Percentiles rank a stretch among this genome's conserved stretches.
Conservation (phyloP, 2,888 invertebrate species). For the Cheilosia vulpina region DNA sequence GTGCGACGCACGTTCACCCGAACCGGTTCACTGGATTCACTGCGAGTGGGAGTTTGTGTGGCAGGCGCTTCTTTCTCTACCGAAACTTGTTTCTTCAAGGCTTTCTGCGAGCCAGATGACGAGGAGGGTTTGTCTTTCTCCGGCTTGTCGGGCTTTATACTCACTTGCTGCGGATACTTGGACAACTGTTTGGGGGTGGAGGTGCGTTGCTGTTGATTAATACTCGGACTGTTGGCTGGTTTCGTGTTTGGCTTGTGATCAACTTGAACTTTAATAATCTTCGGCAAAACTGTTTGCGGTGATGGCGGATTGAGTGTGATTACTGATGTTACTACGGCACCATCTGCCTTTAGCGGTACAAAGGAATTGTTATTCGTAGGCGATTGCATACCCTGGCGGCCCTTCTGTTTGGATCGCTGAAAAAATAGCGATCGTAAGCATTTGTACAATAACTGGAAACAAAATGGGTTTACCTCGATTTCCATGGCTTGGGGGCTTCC, state of each 20-base stretch:
- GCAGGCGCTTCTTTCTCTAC: slow-evolving; percentile 46
- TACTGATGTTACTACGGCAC: slow-evolving; percentile 20
- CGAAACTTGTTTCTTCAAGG: slow-evolving; percentile 74
- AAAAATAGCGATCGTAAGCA: not conserved
- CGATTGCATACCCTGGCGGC: slow-evolving; percentile 40
- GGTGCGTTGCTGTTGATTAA: slow-evolving; percentile 20
- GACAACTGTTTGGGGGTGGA: slow-evolving; percentile 78
- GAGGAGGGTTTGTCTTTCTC: slow-evolving; percentile 62
- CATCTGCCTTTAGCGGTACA: slow-evolving; percentile 40
- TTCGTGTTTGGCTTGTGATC: slow-evolving; percentile 38
- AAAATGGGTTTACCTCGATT: slow-evolving; percentile 78
- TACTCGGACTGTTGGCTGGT: slow-evolving; percentile 16
- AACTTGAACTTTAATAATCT: slow-evolving; percentile 39
- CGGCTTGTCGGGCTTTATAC: slow-evolving; percentile 76
- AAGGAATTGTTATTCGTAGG: slow-evolving; percentile 40
- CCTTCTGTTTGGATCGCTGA: slow-evolving; percentile 61
- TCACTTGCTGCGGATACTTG: slow-evolving; percentile 79
- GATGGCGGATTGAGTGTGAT: slow-evolving; percentile 26
- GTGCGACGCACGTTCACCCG: slow-evolving; percentile 93
- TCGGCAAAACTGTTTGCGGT: slow-evolving; percentile 43
- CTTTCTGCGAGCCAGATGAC: slow-evolving; percentile 36
- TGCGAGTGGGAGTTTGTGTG: slow-evolving; percentile 75
- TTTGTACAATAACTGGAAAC: not conserved
- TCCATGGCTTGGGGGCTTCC: slow-evolving; percentile 84
- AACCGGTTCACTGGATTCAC: slow-evolving; percentile 86